A percentile compares a stretch with the other conserved stretches of the same genome.
Conservation (phyloP, 2,113 vertebrate genomes). For the Orycteropus afer region DNA sequence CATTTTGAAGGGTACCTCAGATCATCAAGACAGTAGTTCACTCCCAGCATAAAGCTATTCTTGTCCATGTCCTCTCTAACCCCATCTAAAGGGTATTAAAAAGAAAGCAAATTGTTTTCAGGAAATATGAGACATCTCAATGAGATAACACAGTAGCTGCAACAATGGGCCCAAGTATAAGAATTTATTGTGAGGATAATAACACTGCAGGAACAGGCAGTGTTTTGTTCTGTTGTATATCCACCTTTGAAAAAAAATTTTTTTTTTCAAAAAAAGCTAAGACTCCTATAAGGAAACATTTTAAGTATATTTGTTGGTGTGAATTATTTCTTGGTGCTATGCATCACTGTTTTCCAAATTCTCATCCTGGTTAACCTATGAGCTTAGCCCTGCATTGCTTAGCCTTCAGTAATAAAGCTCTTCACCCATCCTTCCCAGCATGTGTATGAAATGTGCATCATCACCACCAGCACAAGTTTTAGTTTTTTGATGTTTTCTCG, state of each 20-base stretch:
- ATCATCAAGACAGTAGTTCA: not conserved
- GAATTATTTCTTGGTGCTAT: not conserved
- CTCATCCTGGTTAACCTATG: not conserved
- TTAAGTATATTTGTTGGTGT: not conserved
- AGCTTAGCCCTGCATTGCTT: not conserved
- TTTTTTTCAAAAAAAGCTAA: constrained; percentile 8
- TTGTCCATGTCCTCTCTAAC: not conserved
- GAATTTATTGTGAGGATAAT: too few species aligned
- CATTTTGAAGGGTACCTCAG: not conserved
- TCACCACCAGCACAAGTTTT: not conserved
- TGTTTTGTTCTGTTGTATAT: too few species aligned
- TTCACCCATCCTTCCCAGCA: not conserved
- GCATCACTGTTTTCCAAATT: not conserved
- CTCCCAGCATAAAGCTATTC: not conserved
- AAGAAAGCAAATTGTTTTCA: constrained; percentile 13
- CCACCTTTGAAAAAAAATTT: too few species aligned
- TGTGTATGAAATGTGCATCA: not conserved
- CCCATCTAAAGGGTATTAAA: not conserved
- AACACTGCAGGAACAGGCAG: too few species aligned
- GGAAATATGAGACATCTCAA: not conserved
- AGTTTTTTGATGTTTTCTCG: not conserved
- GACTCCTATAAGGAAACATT: not conserved
- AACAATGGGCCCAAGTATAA: too few species aligned
- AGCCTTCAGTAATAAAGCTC: not conserved
- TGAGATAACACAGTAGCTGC: too few species aligned